Evolutionary conservation across 2,797 vertebrate species (phyloP), one percentile per base, ranked within the genome.

Genomic region (Lycodopsis pacificus): DNA sequence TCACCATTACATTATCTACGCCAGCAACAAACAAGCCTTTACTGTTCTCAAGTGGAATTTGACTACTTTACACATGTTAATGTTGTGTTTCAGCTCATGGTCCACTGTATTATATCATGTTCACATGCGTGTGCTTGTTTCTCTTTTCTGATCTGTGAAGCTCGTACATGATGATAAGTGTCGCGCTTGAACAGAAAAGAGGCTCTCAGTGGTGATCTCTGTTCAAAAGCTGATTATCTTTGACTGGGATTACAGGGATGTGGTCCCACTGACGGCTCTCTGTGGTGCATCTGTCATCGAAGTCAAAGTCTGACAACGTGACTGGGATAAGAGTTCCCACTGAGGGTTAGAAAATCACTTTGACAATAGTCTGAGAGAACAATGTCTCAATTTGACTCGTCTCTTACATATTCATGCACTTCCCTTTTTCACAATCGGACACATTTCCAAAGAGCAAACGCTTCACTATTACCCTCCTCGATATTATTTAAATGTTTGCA

Each of bases 341-440:
- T 34, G 56, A 7, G 9, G 8, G 30, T 36, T 13, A 54, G 48
- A 54, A 54, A 7, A 54, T 12, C n/a, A 12, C 20, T 22, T 51
- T 12, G 10, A 10, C 0, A 51, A 17, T 4, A 17, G 14, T 53
- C 22, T 27, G 44, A 42, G 36, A 30, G 4, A 48, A 14, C 19
- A 0, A 22, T 13, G 69, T 73, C 65, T 51, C 40, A 49, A 12
- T 32, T 22, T 38, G 64, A 76, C 51, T 38, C 22, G 8, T 20
- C 30, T 38, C 49, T 63, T 25, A 56, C 34, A 51, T 30, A 22
- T 56, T 44, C 20, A 57, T 5, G 13, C 63, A 19, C 36, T 54
- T 76, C 61, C 56, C 25, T 76, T 56, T 76, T 63, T 27, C 49
- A 42, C 32, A 68, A 42, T 42, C 58, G n/a, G 46, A 48, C 68